Evolutionary conservation across 1,140 invertebrate genomes (phyloP).

Genomic region (Neodiprion fabricii): DNA sequence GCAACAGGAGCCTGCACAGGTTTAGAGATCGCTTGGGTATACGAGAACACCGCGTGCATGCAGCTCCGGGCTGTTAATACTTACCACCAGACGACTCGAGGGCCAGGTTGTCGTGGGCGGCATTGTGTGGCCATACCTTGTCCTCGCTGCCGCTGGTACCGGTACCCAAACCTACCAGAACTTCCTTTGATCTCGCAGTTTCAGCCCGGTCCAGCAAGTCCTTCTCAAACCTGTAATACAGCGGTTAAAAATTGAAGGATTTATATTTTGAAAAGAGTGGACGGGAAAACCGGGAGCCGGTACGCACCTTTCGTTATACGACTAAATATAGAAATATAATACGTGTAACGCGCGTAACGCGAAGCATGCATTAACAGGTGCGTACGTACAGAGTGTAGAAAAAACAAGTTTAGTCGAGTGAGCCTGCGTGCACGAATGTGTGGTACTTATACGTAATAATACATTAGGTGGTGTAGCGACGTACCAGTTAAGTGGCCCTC

Average conservation of each 20-base stretch:
- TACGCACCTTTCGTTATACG: constrained; percentile 11
- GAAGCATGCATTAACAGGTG: neutral
- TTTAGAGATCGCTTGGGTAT: neutral
- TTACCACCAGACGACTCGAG: constrained; percentile 31
- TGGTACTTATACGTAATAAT: neutral
- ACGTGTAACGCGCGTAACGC: neutral
- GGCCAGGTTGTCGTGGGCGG: constrained; percentile 28
- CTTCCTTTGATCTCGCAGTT: constrained; percentile 37
- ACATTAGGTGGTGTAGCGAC: neutral
- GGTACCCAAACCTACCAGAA: constrained; percentile 36
- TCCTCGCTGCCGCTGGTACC: constrained; percentile 23
- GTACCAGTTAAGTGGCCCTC: constrained; percentile 46
- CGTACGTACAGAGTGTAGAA: neutral
- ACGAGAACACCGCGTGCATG: neutral
- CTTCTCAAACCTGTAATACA: constrained; percentile 43
- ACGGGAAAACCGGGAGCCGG: neutral
- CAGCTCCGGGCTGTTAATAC: neutral
- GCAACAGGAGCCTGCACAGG: constrained; percentile 5
- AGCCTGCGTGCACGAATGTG: no score
- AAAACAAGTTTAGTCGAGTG: neutral
- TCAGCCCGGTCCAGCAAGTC: constrained; percentile 48
- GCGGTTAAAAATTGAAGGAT: no score
- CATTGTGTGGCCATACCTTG: neutral
- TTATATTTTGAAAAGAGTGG: constrained; percentile 1
- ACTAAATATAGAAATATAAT: neutral